phyloP scores from a whole-genome alignment of 2,113 vertebrate genomes.

The Tenebrosternarchus preto region DNA sequence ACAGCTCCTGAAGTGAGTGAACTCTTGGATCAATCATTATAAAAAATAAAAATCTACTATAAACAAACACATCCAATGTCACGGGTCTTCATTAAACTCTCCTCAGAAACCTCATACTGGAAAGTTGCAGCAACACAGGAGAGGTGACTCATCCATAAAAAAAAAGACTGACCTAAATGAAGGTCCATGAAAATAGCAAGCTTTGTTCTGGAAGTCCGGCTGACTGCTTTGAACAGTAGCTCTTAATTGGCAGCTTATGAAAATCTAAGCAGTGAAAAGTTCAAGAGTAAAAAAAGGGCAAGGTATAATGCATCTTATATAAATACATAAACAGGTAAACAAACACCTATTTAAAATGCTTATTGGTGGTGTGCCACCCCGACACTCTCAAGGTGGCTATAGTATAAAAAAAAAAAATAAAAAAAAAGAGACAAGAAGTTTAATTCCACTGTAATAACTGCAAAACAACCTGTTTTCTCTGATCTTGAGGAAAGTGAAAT shows the following conservation, averaged over 20 bases:
- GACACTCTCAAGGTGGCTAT: background rate
- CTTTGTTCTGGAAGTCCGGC: constrained; percentile 42
- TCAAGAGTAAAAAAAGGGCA: background rate
- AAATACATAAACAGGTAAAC: background rate
- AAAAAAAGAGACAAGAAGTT: background rate
- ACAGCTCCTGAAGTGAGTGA: background rate
- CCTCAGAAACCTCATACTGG: no score
- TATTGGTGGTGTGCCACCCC: background rate
- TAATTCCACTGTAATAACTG: background rate
- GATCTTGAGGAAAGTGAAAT: constrained; percentile 48
- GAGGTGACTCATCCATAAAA: no score
- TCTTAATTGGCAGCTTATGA: constrained; percentile 60
- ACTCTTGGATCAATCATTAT: background rate
- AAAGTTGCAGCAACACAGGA: no score
- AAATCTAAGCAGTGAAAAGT: constrained; percentile 48
- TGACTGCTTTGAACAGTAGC: constrained; percentile 39
- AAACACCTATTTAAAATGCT: background rate
- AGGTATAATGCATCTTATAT: background rate
- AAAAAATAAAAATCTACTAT: no score
- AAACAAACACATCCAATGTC: no score
- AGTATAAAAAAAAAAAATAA: no score
- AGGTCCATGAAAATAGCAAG: constrained; percentile 58
- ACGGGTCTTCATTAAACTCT: no score
- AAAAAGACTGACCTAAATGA: constrained; percentile 32
- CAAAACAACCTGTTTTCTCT: constrained; percentile 45